Percentiles rank a stretch among this genome's conserved stretches.
Conservation (phyloP, 2,113 vertebrate species). For the Orycteropus afer region DNA sequence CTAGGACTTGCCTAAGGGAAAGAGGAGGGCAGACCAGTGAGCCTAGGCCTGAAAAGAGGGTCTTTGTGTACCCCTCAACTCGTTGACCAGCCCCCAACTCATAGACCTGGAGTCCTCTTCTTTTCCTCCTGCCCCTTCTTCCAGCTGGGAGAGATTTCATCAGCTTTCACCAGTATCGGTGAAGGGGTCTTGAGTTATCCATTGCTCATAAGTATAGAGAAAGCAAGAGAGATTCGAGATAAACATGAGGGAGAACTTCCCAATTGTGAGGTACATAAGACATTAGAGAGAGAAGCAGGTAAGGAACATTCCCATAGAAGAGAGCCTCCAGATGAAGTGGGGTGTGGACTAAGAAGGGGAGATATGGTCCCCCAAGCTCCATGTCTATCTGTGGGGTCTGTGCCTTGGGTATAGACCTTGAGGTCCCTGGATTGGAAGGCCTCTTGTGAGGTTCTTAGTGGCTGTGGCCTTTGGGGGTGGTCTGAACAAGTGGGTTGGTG, state of each 20-base stretch:
- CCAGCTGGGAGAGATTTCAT: neutral
- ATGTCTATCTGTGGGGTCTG: accelerated
- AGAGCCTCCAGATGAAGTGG: neutral
- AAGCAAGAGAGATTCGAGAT: neutral
- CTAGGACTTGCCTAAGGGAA: neutral
- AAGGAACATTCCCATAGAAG: neutral
- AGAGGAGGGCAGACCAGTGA: neutral
- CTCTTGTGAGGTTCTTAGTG: neutral
- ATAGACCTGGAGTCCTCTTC: neutral
- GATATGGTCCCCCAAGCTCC: neutral
- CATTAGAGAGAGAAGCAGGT: neutral
- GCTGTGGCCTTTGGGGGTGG: neutral
- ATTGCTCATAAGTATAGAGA: neutral
- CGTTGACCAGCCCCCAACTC: neutral
- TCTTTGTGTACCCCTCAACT: neutral
- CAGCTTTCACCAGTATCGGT: neutral
- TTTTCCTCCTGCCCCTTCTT: neutral
- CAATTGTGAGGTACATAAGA: neutral
- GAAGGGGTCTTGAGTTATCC: neutral
- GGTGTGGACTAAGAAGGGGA: neutral
- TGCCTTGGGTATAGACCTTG: neutral
- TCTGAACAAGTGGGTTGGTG: neutral
- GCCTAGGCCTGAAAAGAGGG: neutral
- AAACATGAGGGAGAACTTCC: neutral
- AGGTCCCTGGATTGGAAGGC: neutral